Conservation (phyloP, 1,140 invertebrate genomes). For the Hirudo medicinalis region DNA sequence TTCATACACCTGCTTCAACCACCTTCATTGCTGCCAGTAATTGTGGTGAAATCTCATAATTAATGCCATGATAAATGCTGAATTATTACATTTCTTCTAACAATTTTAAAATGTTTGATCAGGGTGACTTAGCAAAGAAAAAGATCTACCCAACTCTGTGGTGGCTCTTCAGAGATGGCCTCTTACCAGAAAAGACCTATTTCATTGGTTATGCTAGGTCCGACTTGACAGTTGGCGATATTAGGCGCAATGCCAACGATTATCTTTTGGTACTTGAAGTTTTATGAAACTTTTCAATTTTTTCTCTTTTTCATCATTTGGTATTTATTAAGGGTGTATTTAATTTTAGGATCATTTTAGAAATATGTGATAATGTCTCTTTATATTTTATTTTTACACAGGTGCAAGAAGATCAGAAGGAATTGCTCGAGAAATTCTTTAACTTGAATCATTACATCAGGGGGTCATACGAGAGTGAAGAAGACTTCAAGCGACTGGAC, state of each 20-base stretch:
- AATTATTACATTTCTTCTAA: too few relatives aligned
- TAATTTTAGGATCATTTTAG: too few relatives aligned
- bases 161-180: constrained; percentile 78
- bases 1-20: too few relatives aligned
- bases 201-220: constrained; percentile 89
- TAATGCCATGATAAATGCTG: too few relatives aligned
- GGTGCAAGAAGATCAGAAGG: constrained; percentile 52
- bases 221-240: constrained; percentile 57
- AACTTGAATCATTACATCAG: constrained; percentile 67
- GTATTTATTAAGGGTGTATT: too few relatives aligned
- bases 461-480: constrained; percentile 65
- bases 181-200: constrained; percentile 72
- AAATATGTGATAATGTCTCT: too few relatives aligned
- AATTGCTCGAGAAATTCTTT: constrained; percentile 73
- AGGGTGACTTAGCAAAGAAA: constrained; percentile 89
- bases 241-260: constrained; percentile 49
- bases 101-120: not conserved
- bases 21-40: too few relatives aligned
- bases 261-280: constrained; percentile 61
- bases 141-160: constrained; percentile 98
- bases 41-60: too few relatives aligned
- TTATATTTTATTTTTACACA: not conserved
- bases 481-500: constrained; percentile 67
- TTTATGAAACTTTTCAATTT: too few relatives aligned
- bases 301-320: too few relatives aligned